Evolutionary conservation across 2,113 vertebrate species (phyloP).

Genomic region (Picathartes gymnocephalus): DNA sequence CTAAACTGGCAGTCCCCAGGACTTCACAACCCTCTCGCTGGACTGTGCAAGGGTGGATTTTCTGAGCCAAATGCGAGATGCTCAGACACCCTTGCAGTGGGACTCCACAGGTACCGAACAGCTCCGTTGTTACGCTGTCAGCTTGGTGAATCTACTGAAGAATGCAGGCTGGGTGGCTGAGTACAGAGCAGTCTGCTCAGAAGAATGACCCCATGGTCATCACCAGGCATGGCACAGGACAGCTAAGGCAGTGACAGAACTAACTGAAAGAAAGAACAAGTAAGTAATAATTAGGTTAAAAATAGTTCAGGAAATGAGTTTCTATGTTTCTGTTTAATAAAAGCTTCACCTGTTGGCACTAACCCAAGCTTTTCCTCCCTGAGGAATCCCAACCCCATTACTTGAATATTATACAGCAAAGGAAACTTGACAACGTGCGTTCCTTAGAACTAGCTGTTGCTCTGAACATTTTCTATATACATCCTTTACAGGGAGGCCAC

Average conservation of each 20-base stretch:
- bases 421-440: not conserved
- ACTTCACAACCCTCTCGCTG: rapidly evolving
- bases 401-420: not conserved
- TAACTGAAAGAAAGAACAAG: not conserved
- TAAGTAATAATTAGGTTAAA: not conserved
- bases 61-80: not conserved
- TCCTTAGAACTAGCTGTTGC: not conserved
- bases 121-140: rapidly evolving
- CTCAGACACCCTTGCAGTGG: not conserved
- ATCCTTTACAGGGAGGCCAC: not conserved
- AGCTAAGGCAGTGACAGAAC: not conserved
- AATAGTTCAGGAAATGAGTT: not conserved
- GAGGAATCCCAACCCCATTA: not conserved
- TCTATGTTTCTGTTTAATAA: not conserved
- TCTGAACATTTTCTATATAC: not conserved
- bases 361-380: not conserved
- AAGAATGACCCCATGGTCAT: not conserved
- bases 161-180: not conserved
- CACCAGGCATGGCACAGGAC: not conserved
- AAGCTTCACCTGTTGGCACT: not conserved
- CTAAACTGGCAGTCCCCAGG: not conserved
- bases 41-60: not conserved
- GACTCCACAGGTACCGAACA: not conserved
- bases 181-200: not conserved
- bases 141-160: not conserved